Evolutionary conservation across 2,113 vertebrate genomes (phyloP).

Genomic region (Condylura cristata): DNA sequence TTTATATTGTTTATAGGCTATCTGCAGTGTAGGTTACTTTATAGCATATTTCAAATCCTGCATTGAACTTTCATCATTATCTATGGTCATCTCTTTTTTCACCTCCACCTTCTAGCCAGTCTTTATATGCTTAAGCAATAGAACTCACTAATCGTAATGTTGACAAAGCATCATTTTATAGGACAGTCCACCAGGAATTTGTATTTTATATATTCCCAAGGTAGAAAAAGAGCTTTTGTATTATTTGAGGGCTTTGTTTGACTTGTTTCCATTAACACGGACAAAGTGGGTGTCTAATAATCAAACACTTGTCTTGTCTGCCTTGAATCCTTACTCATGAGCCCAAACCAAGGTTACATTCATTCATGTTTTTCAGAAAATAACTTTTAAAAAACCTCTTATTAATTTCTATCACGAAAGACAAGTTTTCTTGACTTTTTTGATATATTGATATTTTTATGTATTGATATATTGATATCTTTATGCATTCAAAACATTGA

Average conservation of each 20-base stretch:
- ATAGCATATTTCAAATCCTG: background rate
- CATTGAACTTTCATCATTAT: background rate
- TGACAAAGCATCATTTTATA: background rate
- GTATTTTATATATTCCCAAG: background rate
- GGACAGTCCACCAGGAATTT: background rate
- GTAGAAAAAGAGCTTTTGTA: background rate
- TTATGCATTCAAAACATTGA: background rate
- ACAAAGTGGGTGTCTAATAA: slow-evolving; percentile 5
- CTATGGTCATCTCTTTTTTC: background rate
- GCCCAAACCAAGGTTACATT: background rate
- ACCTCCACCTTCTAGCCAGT: background rate
- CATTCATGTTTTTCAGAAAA: background rate
- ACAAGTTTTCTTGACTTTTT: background rate
- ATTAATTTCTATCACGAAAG: too few species aligned
- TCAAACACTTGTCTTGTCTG: background rate
- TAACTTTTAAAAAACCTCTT: background rate
- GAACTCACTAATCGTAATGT: background rate
- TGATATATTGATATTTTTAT: background rate
- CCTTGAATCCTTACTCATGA: slow-evolving; percentile 11
- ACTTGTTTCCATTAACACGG: background rate
- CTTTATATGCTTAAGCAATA: background rate
- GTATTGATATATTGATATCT: background rate
- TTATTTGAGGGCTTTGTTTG: background rate
- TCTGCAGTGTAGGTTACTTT: background rate
- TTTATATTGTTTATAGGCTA: background rate